Conservation (phyloP, 2,797 vertebrate species). For the Danio choprae region DNA sequence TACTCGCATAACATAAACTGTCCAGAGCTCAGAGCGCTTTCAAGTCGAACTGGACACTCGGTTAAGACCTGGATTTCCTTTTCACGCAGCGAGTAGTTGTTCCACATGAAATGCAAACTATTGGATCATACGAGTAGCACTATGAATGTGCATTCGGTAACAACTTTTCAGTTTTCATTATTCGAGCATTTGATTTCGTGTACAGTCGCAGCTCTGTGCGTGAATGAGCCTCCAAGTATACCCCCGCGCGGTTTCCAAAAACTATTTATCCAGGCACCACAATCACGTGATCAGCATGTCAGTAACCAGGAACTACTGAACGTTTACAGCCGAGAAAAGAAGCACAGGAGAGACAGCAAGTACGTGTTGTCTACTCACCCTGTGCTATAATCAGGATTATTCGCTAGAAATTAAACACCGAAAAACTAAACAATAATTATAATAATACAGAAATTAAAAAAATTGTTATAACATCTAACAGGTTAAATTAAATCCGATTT, state of each 20-base stretch:
- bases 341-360: conserved; percentile 33
- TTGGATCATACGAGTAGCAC: not conserved
- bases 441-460: not conserved
- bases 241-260: conserved; percentile 72
- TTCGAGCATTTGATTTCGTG: conserved; percentile 62
- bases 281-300: conserved; percentile 78
- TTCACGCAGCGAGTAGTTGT: not conserved
- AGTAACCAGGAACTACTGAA: conserved; percentile 74
- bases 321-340: conserved; percentile 44
- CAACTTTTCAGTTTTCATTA: conserved; percentile 49
- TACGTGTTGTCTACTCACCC: conserved; percentile 21
- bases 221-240: conserved; percentile 74
- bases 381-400: not conserved
- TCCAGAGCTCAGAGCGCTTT: conserved; percentile 23
- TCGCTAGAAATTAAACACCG: not conserved
- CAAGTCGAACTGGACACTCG: conserved; percentile 17
- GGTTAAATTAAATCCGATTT: too few species aligned
- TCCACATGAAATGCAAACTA: not conserved
- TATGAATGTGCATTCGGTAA: conserved; percentile 3
- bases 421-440: too few species aligned
- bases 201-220: conserved; percentile 69
- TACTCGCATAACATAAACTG: conserved; percentile 22
- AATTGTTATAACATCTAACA: too few species aligned
- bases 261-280: conserved; percentile 78
- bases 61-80: conserved; percentile 21